These are phyloP conservation scores for Macropodus opercularis DNA, from an alignment of 2,797 vertebrate genomes.

Conservation along the genomic window DNA sequence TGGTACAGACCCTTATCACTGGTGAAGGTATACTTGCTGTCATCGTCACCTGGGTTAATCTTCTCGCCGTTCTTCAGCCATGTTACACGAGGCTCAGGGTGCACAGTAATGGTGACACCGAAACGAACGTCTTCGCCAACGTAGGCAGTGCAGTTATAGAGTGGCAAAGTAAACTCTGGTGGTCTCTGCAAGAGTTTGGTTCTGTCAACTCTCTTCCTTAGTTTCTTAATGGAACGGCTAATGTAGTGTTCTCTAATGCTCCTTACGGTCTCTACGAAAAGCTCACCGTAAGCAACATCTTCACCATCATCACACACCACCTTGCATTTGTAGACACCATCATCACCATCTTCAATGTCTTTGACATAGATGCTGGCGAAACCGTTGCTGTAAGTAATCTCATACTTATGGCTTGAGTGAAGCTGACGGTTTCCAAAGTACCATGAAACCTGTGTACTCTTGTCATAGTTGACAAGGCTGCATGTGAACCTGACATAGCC, in stretches of 20 bases:
- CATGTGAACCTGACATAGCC: conserved; percentile 93
- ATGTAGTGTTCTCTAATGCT: conserved; percentile 90
- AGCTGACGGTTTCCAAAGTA: conserved; percentile 94
- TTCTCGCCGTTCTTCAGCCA: conserved; percentile 97
- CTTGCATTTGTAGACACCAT: conserved; percentile 96
- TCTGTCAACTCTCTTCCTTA: conserved; percentile 89
- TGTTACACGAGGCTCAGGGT: conserved; percentile 94
- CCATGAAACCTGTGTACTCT: conserved; percentile 93
- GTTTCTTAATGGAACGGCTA: conserved; percentile 89
- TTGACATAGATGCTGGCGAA: conserved; percentile 95
- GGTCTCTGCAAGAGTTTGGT: conserved; percentile 90
- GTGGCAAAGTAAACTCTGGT: conserved; percentile 96
- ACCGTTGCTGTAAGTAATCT: conserved; percentile 93
- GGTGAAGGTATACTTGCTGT: conserved; percentile 94
- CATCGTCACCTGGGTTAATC: conserved; percentile 90
- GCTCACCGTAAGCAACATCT: conserved; percentile 92
- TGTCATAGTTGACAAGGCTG: conserved; percentile 90
- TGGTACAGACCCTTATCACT: conserved; percentile 98
- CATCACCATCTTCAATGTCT: conserved; percentile 92
- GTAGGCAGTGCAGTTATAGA: conserved; percentile 93
- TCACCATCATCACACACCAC: conserved; percentile 94
- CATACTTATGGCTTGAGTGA: conserved; percentile 91
- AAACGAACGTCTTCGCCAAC: conserved; percentile 96
- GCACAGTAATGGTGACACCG: conserved; percentile 97
- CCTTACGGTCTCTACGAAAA: conserved; percentile 95